Conservation (phyloP, 2,888 invertebrate genomes). For the Caenorhabditis sp. region DNA sequence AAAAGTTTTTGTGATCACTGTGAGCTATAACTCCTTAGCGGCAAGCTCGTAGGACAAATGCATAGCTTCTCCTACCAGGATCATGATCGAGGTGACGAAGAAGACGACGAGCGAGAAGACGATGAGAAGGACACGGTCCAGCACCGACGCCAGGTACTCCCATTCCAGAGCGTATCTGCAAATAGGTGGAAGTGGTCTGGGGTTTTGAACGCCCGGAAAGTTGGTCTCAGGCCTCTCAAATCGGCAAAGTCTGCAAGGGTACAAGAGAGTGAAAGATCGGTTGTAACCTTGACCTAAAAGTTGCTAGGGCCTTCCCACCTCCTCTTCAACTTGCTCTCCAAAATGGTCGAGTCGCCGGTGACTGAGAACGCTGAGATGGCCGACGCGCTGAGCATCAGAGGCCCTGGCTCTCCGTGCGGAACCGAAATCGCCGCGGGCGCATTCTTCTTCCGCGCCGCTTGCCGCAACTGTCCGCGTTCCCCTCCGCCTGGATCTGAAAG, state of each 20-base stretch:
- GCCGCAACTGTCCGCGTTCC: slow-evolving; percentile 48
- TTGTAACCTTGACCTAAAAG: too few relatives aligned
- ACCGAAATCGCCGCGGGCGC: slow-evolving; percentile 26
- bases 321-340: slow-evolving; percentile 68
- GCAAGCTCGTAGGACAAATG: slow-evolving; percentile 73
- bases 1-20: not conserved
- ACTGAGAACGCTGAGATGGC: slow-evolving; percentile 59
- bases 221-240: too few relatives aligned
- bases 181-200: too few relatives aligned
- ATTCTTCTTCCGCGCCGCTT: slow-evolving; percentile 19
- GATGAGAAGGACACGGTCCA: slow-evolving; percentile 73
- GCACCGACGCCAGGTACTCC: slow-evolving; percentile 75
- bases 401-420: slow-evolving; percentile 39
- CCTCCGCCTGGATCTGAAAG: slow-evolving; percentile 33
- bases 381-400: slow-evolving; percentile 61
- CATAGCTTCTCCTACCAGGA: slow-evolving; percentile 77
- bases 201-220: too few relatives aligned
- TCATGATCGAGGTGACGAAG: slow-evolving; percentile 76
- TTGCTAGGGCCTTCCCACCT: too few relatives aligned
- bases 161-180: slow-evolving; percentile 75
- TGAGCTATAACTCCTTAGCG: slow-evolving; percentile 40
- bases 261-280: too few relatives aligned
- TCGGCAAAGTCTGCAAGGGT: too few relatives aligned
- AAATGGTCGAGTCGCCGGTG: slow-evolving; percentile 48
- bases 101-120: slow-evolving; percentile 74